phyloP scores from a whole-genome alignment of 2,113 vertebrate genomes.

The Cephalopterus ornatus region DNA sequence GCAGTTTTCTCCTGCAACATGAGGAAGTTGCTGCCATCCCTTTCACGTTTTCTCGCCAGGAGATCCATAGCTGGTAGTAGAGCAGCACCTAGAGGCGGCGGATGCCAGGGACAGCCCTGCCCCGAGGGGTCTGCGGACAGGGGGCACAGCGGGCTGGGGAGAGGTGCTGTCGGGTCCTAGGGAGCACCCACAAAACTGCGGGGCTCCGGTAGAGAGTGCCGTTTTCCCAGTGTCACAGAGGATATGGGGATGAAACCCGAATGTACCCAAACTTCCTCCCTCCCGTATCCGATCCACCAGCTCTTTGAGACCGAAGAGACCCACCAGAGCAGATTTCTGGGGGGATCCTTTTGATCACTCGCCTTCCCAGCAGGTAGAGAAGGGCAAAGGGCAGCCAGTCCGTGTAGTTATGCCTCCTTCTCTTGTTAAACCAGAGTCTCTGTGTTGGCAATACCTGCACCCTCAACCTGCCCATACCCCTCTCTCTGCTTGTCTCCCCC shows the following conservation, averaged over 20 bases:
- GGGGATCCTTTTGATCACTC: not conserved
- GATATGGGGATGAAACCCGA: not conserved
- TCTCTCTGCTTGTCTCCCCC: not conserved
- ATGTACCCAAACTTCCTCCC: accelerated
- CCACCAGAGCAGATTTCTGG: not conserved
- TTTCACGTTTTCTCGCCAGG: not conserved
- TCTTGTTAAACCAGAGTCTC: not conserved
- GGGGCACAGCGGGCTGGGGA: not conserved
- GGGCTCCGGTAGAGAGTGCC: not conserved
- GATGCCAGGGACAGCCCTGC: not conserved
- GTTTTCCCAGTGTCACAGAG: not conserved
- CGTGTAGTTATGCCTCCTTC: not conserved
- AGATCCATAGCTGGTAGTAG: conserved; percentile 23
- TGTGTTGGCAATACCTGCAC: not conserved
- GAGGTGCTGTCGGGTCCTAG: not conserved
- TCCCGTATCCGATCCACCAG: not conserved
- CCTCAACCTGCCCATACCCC: accelerated
- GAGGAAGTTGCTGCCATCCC: not conserved
- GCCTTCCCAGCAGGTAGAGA: not conserved
- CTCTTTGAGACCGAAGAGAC: not conserved
- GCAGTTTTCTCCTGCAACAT: not conserved
- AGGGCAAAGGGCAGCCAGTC: not conserved
- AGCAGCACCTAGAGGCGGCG: conserved; percentile 63
- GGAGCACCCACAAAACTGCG: not conserved
- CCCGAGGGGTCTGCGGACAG: not conserved